Conservation (phyloP, 1,140 invertebrate species). For the Augochlora pura region DNA sequence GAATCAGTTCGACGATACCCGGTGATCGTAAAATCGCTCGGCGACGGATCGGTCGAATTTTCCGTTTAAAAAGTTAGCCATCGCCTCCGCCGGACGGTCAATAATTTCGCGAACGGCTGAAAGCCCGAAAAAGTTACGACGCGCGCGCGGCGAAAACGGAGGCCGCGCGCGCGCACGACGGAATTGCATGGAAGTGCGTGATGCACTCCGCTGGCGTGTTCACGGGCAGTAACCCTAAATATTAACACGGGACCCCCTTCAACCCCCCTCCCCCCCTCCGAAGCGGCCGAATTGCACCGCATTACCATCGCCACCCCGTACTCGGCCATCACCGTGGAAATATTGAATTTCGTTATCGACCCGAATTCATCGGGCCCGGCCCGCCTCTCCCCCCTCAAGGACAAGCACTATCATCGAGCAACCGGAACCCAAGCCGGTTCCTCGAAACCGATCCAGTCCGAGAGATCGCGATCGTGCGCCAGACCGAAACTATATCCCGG, state of each 20-base stretch:
- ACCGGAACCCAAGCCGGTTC: conserved; percentile 37
- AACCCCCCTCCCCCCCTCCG: no score
- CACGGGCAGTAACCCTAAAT: conserved; percentile 73
- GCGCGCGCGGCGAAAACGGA: background rate
- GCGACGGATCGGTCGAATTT: background rate
- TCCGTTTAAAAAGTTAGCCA: background rate
- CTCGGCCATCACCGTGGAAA: conserved; percentile 68
- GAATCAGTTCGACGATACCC: no score
- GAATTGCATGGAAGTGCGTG: conserved; percentile 63
- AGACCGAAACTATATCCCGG: no score
- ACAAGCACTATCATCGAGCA: conserved; percentile 57
- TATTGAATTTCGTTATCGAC: conserved; percentile 75
- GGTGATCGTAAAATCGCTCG: no score
- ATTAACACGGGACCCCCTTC: conserved; percentile 71
- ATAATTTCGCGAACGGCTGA: conserved; percentile 36
- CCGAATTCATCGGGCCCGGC: conserved; percentile 60
- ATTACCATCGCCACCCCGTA: conserved; percentile 61
- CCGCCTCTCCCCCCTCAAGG: conserved; percentile 51
- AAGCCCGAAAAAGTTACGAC: conserved; percentile 45
- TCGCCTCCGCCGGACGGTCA: background rate
- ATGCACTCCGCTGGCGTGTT: conserved; percentile 71
- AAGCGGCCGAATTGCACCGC: conserved; percentile 65
- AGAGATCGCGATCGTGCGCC: background rate
- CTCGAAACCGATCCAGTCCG: conserved; percentile 24
- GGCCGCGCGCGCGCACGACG: background rate